A percentile compares a stretch with the other conserved stretches of the same genome.
phyloP scores from a whole-genome alignment of 2,797 vertebrate species.

The Mus caroli region DNA sequence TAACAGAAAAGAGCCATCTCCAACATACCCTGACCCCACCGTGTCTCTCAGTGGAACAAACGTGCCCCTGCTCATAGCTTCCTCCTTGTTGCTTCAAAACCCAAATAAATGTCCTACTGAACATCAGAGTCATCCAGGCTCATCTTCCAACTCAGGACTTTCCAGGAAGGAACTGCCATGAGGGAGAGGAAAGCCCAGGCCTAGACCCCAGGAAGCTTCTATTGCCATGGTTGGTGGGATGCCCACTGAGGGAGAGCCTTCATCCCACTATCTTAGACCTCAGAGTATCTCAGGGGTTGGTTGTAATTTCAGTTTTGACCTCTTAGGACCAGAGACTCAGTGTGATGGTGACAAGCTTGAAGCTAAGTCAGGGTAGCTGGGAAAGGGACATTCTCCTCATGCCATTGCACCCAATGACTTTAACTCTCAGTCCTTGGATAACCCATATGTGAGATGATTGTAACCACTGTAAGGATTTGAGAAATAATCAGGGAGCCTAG shows the following conservation, averaged over 20 bases:
- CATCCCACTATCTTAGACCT: not conserved
- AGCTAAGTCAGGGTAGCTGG: not conserved
- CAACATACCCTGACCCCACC: not conserved
- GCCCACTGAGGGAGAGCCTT: not conserved
- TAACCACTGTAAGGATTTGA: not conserved
- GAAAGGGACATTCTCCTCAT: not conserved
- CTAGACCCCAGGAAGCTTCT: not conserved
- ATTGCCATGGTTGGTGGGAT: not conserved
- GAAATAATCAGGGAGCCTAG: not conserved
- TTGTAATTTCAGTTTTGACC: not conserved
- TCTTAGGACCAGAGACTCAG: too few relatives aligned
- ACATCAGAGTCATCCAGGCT: not conserved
- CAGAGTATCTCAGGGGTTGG: slow-evolving; percentile 7
- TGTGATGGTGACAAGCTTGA: not conserved
- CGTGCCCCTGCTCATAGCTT: not conserved
- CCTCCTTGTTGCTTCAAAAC: not conserved
- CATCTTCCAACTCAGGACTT: not conserved
- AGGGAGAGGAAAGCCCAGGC: not conserved
- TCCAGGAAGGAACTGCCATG: not conserved
- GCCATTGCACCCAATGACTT: not conserved
- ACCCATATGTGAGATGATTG: not conserved
- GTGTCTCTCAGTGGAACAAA: not conserved
- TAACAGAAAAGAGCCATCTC: not conserved
- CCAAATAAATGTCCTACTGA: not conserved
- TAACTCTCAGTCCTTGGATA: not conserved